These are phyloP conservation scores for Emydocephalus ijimae DNA, from an alignment of 2,113 vertebrate species.

Conservation along the genomic window DNA sequence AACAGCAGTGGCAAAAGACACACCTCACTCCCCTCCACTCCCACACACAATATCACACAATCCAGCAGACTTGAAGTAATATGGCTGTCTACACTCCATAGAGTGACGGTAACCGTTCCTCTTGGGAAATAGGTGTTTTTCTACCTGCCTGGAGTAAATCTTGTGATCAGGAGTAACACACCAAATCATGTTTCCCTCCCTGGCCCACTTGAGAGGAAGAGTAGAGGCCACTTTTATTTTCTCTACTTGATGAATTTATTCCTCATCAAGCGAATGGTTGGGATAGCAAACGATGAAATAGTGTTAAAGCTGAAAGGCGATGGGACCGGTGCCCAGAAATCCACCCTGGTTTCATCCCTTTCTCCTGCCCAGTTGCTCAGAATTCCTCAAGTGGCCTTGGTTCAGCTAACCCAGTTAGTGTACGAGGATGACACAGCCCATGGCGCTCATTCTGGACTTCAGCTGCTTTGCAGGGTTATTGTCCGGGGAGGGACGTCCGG, in stretches of 20 bases:
- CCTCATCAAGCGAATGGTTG: neutral
- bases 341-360: neutral
- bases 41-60: neutral
- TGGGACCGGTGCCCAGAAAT: neutral
- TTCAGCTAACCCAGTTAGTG: neutral
- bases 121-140: neutral
- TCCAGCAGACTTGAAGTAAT: neutral
- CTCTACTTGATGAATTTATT: neutral
- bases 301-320: neutral
- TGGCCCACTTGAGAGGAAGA: neutral
- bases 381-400: neutral
- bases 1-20: neutral
- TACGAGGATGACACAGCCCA: too few relatives aligned
- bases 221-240: neutral
- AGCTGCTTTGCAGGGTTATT: neutral
- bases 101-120: neutral
- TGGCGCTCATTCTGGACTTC: neutral
- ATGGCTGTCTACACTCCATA: neutral
- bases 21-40: neutral
- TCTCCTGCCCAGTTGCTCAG: neutral
- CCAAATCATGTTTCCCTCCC: neutral
- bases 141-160: slow-evolving; percentile 1
- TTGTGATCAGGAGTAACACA: neutral
- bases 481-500: neutral
- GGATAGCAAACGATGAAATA: neutral